Evolutionary conservation across 2,113 vertebrate species (phyloP).

Genomic region (Rhipidura dahli): DNA sequence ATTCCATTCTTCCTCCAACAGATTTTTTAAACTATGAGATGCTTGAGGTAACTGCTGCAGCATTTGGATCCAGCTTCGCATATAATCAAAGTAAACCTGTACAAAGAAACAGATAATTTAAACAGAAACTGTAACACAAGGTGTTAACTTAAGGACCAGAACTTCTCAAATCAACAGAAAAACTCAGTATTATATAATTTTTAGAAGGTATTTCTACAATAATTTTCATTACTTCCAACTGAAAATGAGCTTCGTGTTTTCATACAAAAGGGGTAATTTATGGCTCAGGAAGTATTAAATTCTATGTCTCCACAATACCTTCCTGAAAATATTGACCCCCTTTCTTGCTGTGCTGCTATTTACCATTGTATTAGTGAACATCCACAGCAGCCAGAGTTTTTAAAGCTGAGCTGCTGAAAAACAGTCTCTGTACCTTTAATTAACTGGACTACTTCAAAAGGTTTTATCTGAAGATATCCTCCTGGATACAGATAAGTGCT

Average conservation of each 20-base stretch:
- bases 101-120: not conserved
- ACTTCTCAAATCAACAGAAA: not conserved
- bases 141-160: not conserved
- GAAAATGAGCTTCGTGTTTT: not conserved
- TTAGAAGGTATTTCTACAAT: not conserved
- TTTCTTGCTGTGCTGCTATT: not conserved
- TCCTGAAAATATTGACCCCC: not conserved
- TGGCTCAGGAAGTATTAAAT: not conserved
- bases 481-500: not conserved
- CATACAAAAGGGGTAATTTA: not conserved
- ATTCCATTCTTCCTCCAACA: constrained; percentile 97
- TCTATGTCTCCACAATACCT: not conserved
- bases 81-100: constrained; percentile 98
- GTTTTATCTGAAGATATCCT: not conserved
- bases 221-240: not conserved
- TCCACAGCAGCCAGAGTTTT: not conserved
- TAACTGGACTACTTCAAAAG: not conserved
- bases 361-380: not conserved
- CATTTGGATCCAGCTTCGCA: constrained; percentile 99
- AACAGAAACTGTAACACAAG: not conserved
- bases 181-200: not conserved
- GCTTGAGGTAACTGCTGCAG: constrained; percentile 97
- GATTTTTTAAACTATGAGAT: constrained; percentile 97
- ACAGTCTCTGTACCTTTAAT: not conserved
- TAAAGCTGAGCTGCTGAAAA: not conserved